phyloP scores from a whole-genome alignment of 2,113 vertebrate species.

The Himantopus leucocephalus region DNA sequence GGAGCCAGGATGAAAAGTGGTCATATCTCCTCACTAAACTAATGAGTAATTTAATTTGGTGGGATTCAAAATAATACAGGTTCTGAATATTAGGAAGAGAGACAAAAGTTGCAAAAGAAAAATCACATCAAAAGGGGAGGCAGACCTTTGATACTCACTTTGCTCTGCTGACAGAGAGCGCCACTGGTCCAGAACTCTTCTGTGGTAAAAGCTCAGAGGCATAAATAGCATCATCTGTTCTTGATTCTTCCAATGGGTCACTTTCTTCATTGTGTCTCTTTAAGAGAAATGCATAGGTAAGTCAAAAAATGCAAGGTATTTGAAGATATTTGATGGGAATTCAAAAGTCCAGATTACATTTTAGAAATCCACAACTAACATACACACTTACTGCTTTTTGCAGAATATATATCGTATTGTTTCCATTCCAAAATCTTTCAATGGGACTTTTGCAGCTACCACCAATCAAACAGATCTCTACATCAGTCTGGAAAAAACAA shows the following conservation, averaged over 20 bases:
- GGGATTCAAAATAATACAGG: background rate
- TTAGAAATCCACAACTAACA: background rate
- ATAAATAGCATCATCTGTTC: slow-evolving; percentile 18
- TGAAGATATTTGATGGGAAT: background rate
- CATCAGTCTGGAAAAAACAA: slow-evolving; percentile 64
- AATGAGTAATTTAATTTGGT: background rate
- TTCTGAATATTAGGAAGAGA: background rate
- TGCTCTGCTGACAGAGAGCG: slow-evolving; percentile 84
- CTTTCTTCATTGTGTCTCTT: slow-evolving; percentile 64
- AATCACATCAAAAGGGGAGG: background rate
- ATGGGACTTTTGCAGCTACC: slow-evolving; percentile 65
- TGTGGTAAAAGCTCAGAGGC: slow-evolving; percentile 49
- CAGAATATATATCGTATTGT: slow-evolving; percentile 73
- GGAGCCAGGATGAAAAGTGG: background rate
- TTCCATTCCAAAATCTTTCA: slow-evolving; percentile 74
- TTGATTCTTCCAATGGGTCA: slow-evolving; percentile 34
- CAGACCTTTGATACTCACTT: slow-evolving; percentile 76
- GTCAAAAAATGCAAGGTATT: background rate
- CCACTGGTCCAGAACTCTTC: slow-evolving; percentile 62
- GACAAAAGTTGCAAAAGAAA: background rate
- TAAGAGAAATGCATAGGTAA: background rate
- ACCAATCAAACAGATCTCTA: slow-evolving; percentile 75
- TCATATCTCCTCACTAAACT: background rate
- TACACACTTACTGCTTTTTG: slow-evolving; percentile 81
- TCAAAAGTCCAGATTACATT: background rate